Percentiles rank a stretch among this genome's conserved stretches.
These are phyloP conservation scores for Daktulosphaira vitifoliae DNA, from an alignment of 1,140 invertebrate species.

Conservation along the genomic window DNA sequence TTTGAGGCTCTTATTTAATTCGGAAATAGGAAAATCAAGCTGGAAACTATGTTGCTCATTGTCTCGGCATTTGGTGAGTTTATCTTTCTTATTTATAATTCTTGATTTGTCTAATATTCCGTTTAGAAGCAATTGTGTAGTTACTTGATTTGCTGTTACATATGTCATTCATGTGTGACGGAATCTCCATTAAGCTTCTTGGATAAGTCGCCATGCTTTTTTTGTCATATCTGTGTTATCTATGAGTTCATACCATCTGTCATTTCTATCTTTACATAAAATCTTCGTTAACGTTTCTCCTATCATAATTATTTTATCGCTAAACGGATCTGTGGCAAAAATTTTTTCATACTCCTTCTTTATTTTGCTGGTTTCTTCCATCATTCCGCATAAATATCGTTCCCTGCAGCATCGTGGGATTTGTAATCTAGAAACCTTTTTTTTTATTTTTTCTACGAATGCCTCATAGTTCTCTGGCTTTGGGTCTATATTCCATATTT, in stretches of 20 bases:
- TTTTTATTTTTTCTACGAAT: conserved; percentile 5
- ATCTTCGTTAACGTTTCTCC: not conserved
- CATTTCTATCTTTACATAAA: not conserved
- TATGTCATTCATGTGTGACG: conserved; percentile 4
- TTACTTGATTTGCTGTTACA: conserved; percentile 15
- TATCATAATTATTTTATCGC: not conserved
- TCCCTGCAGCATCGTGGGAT: conserved; percentile 1
- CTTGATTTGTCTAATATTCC: conserved; percentile 1
- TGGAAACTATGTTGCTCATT: not conserved
- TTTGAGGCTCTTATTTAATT: not conserved
- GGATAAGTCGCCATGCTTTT: conserved; percentile 5
- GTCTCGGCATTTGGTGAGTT: not conserved
- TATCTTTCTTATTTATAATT: conserved; percentile 5
- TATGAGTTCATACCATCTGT: not conserved
- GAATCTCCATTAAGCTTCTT: not conserved
- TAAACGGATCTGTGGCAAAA: not conserved
- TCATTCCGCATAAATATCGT: conserved; percentile 11
- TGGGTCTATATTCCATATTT: not conserved
- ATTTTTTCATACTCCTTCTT: conserved; percentile 2
- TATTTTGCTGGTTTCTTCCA: not conserved
- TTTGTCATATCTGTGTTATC: conserved; percentile 2
- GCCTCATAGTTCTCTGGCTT: conserved; percentile 16
- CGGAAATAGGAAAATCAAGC: not conserved
- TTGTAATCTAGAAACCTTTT: conserved; percentile 3
- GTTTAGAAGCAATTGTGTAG: conserved; percentile 1